Evolutionary conservation across 2,888 invertebrate genomes (phyloP), one percentile per base, ranked within the genome.

Genomic region (Drosophila villosipedis): DNA sequence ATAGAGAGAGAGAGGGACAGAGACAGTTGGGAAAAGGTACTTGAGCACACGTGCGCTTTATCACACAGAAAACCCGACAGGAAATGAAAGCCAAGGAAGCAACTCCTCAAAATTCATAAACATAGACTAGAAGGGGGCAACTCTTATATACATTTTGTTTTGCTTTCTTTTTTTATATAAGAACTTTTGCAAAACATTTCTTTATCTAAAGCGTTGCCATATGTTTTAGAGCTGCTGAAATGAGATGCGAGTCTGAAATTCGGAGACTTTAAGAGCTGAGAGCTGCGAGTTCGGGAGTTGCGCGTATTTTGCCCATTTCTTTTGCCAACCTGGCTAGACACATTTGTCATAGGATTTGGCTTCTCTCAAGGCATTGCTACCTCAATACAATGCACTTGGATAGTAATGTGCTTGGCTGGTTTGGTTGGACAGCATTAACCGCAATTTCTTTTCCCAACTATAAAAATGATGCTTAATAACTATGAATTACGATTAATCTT

Each of bases 261-360:
- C 22, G 2, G 16, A 25, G 25, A 9, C 16, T 16, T 22, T 22
- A 14, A 22, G 22, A 55, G 14, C 4, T 33, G 58, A 7, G 28
- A 41, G 39, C 14, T 57, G 16, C 3, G n/a, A 57, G 57, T 22
- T 30, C 43, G 16, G 10, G 22, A 43, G 43, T 41, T 43, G 6
- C 6, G 19, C 31, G 9, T 7, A 25, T 59, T 31, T 6, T n/a
- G 39, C 16, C 35, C 22, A 49, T 55, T 57, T 69, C 50, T 64
- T 57, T 62, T 65, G 64, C 57, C 62, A 35, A 47, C 47, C 58
- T 43, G 91, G 83, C 91, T 88, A 91, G 91, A 91, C 91, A 77
- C 91, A 91, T 91, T 89, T 91, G 80, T 91, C 90, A 91, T 86
- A 57, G 69, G 73, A 67, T 76, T 84, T 84, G 63, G 52, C 68